Percentiles rank a stretch among this genome's conserved stretches.
These are phyloP conservation scores for Sitophilus oryzae DNA, from an alignment of 1,140 invertebrate genomes.

Conservation along the genomic window DNA sequence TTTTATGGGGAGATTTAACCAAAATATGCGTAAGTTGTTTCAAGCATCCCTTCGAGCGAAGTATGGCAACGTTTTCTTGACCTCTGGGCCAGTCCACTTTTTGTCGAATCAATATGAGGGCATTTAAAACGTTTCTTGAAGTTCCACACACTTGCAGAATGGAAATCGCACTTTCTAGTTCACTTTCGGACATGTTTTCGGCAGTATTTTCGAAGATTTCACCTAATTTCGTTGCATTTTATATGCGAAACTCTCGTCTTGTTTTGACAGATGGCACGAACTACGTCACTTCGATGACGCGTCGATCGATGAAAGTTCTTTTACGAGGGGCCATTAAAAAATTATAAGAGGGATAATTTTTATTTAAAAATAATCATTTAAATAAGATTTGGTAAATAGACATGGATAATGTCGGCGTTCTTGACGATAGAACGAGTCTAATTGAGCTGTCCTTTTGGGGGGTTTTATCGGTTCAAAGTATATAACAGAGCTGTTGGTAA, in stretches of 20 bases:
- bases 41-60: slow-evolving; percentile 28
- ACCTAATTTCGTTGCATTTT: no score
- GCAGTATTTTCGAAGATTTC: no score
- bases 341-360: background rate
- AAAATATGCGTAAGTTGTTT: slow-evolving; percentile 33
- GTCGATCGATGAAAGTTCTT: background rate
- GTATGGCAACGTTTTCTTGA: slow-evolving; percentile 28
- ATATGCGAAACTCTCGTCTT: no score
- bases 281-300: background rate
- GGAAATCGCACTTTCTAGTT: slow-evolving; percentile 9
- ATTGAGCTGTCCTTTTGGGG: background rate
- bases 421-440: background rate
- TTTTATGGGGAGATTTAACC: slow-evolving; percentile 47
- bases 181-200: background rate
- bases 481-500: slow-evolving; percentile 7
- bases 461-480: background rate
- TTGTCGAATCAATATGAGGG: slow-evolving; percentile 35
- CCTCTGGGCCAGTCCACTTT: slow-evolving; percentile 35
- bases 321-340: background rate
- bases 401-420: slow-evolving; percentile 6
- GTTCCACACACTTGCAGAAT: background rate
- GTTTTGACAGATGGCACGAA: no score
- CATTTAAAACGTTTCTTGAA: slow-evolving; percentile 13
- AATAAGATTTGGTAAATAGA: slow-evolving; percentile 7
- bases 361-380: slow-evolving; percentile 13